Evolutionary conservation across 2,888 invertebrate genomes (phyloP), one percentile per base, ranked within the genome.

Genomic region (Calameuta pallipes): DNA sequence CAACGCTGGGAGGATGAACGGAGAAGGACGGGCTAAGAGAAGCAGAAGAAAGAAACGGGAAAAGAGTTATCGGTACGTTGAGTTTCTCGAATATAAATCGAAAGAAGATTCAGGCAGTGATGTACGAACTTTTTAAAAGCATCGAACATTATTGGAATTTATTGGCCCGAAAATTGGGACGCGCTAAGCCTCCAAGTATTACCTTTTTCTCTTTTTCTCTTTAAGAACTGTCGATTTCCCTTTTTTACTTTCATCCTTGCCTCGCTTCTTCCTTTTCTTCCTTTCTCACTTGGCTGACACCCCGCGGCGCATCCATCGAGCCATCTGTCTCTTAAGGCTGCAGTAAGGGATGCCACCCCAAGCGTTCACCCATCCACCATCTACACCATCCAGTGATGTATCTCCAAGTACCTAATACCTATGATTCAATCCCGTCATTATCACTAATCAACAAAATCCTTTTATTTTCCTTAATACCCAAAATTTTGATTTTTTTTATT

Each of bases 71-170:
- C 85, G 87, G 88, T 87, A 87, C 89, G 85, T 85, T 78, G 84
- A 88, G 87, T 89, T 85, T 83, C 84, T 78, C 80, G 78, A 87
- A 86, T 87, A 89, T 88, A 89, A 89, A 89, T 89, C 84, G 88
- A 84, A 73, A 78, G 81, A 75, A 78, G 74, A 76, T 80, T 78
- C 77, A 80, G 83, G 79, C 84, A 83, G 85, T 89, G 89, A 89
- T 86, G 84, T 88, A 89, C 86, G 89, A 87, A 89, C 86, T 86
- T 85, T 89, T 88, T 87, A 86, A 88, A 84, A 84, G 83, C 83
- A 87, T 83, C 84, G 85, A 88, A 88, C 88, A 83, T 88, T 89
- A 89, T 89, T 89, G 89, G 89, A 90, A 90, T 90, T 89, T 89
- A 90, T 87, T 85, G 89, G 85, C 80, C 85, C 84, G 87, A 88